A percentile compares a stretch with the other conserved stretches of the same genome.
phyloP scores from a whole-genome alignment of 2,888 invertebrate species.

The Amiota mariae region DNA sequence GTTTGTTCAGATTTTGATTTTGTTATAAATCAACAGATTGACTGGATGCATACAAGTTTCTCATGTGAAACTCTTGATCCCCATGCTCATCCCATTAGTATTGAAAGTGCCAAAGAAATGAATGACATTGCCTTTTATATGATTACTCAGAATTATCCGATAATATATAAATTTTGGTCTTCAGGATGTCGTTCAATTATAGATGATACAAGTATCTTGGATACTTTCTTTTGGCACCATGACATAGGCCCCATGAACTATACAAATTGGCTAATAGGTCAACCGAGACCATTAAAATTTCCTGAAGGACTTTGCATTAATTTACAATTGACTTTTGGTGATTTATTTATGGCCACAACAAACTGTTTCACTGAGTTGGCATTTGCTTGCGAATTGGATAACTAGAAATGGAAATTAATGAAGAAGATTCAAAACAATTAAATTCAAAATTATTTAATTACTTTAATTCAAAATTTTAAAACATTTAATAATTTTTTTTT shows the following conservation, averaged over 20 bases:
- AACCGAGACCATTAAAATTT: conserved; percentile 19
- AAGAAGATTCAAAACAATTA: too few species aligned
- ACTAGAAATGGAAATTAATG: too few species aligned
- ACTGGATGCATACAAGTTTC: conserved; percentile 52
- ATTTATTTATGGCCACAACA: conserved; percentile 42
- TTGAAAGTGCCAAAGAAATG: conserved; percentile 47
- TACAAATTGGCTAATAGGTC: conserved; percentile 40
- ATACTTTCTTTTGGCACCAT: conserved; percentile 50
- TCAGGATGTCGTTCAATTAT: conserved; percentile 52
- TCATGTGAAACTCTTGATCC: conserved; percentile 53
- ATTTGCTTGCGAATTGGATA: conserved; percentile 49
- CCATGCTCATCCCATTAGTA: conserved; percentile 41
- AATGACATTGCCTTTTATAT: conserved; percentile 41
- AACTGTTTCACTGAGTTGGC: conserved; percentile 43
- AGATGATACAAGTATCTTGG: conserved; percentile 31
- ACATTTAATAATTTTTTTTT: too few species aligned
- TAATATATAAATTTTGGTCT: conserved; percentile 45
- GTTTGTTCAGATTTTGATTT: background rate
- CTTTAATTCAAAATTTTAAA: too few species aligned
- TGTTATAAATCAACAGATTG: conserved; percentile 41
- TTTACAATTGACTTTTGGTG: conserved; percentile 37
- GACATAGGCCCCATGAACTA: conserved; percentile 52
- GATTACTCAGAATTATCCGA: conserved; percentile 39
- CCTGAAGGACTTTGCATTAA: conserved; percentile 47
- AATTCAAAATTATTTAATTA: too few species aligned